phyloP scores from a whole-genome alignment of 2,888 invertebrate genomes.

The Heliconius ethilla region DNA sequence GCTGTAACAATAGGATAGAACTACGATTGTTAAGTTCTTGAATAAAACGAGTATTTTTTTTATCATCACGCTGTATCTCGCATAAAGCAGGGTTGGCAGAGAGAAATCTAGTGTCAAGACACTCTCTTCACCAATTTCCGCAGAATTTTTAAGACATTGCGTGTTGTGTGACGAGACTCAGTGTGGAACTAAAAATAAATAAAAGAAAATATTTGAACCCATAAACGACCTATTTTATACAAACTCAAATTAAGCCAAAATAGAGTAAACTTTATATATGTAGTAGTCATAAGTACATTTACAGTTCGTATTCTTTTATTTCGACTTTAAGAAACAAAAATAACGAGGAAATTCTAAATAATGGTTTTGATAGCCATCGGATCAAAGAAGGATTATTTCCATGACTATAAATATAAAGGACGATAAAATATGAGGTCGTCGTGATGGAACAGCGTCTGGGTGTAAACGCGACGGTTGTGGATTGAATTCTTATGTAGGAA shows the following conservation, averaged over 20 bases:
- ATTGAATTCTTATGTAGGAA: no score
- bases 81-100: not conserved
- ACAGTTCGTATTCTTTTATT: not conserved
- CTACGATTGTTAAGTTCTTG: conserved; percentile 17
- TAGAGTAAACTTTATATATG: not conserved
- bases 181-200: no score
- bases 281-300: not conserved
- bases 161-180: not conserved
- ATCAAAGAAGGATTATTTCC: not conserved
- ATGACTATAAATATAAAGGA: not conserved
- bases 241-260: not conserved
- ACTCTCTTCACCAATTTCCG: not conserved
- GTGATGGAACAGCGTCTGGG: no score
- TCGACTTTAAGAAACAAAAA: not conserved
- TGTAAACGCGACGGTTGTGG: no score
- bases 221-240: no score
- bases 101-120: not conserved
- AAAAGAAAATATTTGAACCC: no score
- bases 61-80: not conserved
- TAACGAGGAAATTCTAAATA: not conserved
- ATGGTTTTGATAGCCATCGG: not conserved
- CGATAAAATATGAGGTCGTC: not conserved
- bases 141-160: not conserved
- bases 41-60: not conserved
- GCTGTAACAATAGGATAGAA: conserved; percentile 18